Conservation (phyloP, 2,113 vertebrate species). For the Benitochromis conjunctus region DNA sequence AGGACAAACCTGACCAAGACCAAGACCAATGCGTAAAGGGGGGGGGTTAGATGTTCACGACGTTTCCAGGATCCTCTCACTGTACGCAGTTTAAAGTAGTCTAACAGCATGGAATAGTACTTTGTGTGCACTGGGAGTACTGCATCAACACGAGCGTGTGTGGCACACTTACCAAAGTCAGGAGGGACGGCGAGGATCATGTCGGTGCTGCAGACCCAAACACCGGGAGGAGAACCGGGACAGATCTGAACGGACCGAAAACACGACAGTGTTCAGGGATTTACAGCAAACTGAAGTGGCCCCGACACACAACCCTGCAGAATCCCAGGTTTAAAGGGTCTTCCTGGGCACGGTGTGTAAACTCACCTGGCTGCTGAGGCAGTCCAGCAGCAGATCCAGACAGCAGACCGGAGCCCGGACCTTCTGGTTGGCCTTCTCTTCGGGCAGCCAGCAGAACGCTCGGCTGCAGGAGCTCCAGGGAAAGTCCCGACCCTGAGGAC, state of each 20-base stretch:
- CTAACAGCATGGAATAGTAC: background rate
- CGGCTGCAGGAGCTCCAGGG: conserved; percentile 89
- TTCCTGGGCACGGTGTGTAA: background rate
- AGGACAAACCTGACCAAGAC: conserved; percentile 81
- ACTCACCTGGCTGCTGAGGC: conserved; percentile 77
- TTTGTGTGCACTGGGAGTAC: background rate
- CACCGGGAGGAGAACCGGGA: conserved; percentile 83
- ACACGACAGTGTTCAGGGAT: background rate
- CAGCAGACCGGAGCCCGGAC: conserved; percentile 84
- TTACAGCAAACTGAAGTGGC: background rate
- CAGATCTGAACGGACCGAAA: conserved; percentile 75
- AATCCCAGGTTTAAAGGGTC: background rate
- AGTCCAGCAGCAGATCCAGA: conserved; percentile 82
- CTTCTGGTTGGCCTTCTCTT: conserved; percentile 43
- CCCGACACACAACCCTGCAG: background rate
- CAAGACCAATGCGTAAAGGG: background rate
- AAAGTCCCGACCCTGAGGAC: conserved; percentile 85
- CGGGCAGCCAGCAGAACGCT: conserved; percentile 86
- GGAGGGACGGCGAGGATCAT: conserved; percentile 82
- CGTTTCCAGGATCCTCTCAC: rapidly evolving
- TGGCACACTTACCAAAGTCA: conserved; percentile 68
- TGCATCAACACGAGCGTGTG: background rate
- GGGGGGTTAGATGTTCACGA: background rate
- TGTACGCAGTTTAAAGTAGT: background rate
- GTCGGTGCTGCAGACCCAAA: conserved; percentile 96